phyloP scores from a whole-genome alignment of 2,888 invertebrate species.

The Neoaliturus tenellus region DNA sequence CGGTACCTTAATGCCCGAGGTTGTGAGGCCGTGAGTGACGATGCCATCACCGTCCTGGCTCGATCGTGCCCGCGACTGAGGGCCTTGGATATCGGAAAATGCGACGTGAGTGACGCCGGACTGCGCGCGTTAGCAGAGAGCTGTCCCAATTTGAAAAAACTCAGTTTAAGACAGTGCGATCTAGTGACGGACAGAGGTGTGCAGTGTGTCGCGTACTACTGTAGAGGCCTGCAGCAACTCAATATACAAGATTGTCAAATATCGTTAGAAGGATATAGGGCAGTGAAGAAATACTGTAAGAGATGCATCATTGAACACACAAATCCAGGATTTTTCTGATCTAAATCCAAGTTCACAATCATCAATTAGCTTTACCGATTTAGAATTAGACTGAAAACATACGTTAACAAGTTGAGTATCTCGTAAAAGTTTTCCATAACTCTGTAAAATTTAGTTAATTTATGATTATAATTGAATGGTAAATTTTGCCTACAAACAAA shows the following conservation, averaged over 20 bases:
- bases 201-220: slow-evolving; percentile 92
- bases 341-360: too few species aligned
- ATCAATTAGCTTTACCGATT: too few species aligned
- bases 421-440: too few species aligned
- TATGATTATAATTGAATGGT: too few species aligned
- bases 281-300: slow-evolving; percentile 95
- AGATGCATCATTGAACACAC: slow-evolving; percentile 96
- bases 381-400: too few species aligned
- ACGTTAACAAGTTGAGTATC: too few species aligned
- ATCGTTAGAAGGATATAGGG: slow-evolving; percentile 91
- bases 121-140: slow-evolving; percentile 90
- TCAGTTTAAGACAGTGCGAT: slow-evolving; percentile 94
- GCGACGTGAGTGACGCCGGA: slow-evolving; percentile 94
- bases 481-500: too few species aligned
- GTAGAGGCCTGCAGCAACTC: slow-evolving; percentile 91
- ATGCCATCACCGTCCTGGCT: slow-evolving; percentile 90
- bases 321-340: slow-evolving; percentile 92
- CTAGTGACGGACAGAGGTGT: slow-evolving; percentile 92
- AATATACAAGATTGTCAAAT: slow-evolving; percentile 97
- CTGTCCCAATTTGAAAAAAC: slow-evolving; percentile 92
- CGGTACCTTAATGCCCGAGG: slow-evolving; percentile 94
- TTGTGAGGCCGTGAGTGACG: slow-evolving; percentile 96
- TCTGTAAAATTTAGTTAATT: too few species aligned
- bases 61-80: slow-evolving; percentile 90
- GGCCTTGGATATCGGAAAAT: slow-evolving; percentile 94